Evolutionary conservation across 37 sponge, comb jelly and placozoan genomes (phyloP), one percentile per base, ranked within the genome.

Genomic region (Bolinopsis microptera): DNA sequence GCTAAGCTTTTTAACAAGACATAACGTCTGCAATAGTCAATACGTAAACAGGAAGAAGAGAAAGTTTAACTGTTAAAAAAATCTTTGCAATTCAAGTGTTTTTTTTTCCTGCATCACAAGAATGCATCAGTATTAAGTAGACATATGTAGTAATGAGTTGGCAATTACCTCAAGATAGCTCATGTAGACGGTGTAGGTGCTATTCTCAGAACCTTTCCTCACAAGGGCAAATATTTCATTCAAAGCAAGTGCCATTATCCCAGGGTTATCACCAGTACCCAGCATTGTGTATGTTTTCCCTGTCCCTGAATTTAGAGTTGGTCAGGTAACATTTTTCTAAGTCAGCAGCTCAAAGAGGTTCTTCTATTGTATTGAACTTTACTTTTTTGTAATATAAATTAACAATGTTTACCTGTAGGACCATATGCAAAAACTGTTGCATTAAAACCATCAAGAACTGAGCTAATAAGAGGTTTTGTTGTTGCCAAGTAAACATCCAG

Each of bases 271-370:
- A 28, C 92, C 92, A 0, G 93, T 97, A 8, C 97, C 97, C 92
- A 97, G 38, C 97, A 97, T 97, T 35, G 97, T 97, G 94, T 95
- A 95, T 8, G 97, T 97, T 94, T 97, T 97, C 0, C 97, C 97
- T 38, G 97, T 94, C 21, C 97, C 97, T 96, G 92, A 0, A 35
- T n/a, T n/a, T n/a, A n/a, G n/a, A n/a, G n/a, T n/a, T n/a, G n/a
- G n/a, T n/a, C n/a, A n/a, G n/a, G n/a, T n/a, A n/a, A n/a, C n/a
- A n/a, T n/a, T n/a, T n/a, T n/a, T n/a, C n/a, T n/a, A n/a, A n/a
- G n/a, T n/a, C n/a, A n/a, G n/a, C n/a, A n/a, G n/a, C n/a, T n/a
- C n/a, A n/a, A n/a, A n/a, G n/a, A n/a, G n/a, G n/a, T n/a, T n/a
- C n/a, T n/a, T n/a, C n/a, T n/a, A n/a, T n/a, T n/a, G n/a, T n/a